These are phyloP conservation scores for Hipparchia sbordonii DNA, from an alignment of 2,888 invertebrate species.

Conservation along the genomic window DNA sequence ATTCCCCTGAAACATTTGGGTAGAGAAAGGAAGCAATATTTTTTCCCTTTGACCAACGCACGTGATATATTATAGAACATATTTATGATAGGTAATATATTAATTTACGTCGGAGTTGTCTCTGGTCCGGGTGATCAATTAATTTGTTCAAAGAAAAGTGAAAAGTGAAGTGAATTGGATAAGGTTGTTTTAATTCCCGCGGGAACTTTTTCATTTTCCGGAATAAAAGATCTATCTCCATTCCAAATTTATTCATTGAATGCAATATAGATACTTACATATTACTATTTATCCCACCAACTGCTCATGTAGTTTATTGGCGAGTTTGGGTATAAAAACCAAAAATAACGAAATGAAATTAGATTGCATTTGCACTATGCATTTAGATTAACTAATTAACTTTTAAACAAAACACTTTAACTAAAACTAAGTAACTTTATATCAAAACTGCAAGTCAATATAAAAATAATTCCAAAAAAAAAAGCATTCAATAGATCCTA, in stretches of 20 bases:
- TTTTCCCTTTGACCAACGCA: constrained; percentile 44
- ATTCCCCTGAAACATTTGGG: constrained; percentile 53
- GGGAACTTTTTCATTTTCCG: too few relatives aligned
- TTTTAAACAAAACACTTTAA: too few relatives aligned
- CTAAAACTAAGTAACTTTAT: too few relatives aligned
- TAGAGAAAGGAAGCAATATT: constrained; percentile 38
- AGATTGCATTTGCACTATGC: too few relatives aligned
- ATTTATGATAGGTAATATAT: constrained; percentile 40
- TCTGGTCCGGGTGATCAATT: constrained; percentile 34
- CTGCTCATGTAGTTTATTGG: neutral
- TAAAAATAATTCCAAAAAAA: neutral
- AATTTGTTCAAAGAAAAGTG: neutral
- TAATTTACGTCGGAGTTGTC: constrained; percentile 41
- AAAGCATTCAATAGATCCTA: constrained; percentile 8
- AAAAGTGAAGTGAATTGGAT: neutral
- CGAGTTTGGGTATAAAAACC: too few relatives aligned
- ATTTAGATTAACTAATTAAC: too few relatives aligned
- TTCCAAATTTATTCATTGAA: neutral
- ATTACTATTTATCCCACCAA: neutral
- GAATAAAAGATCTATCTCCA: too few relatives aligned
- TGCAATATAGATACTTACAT: neutral
- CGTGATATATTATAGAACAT: constrained; percentile 43
- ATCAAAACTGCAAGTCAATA: neutral
- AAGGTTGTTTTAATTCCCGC: too few relatives aligned
- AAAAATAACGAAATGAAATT: neutral